Conservation (phyloP, 1,140 invertebrate species). For the Nasonia giraulti region DNA sequence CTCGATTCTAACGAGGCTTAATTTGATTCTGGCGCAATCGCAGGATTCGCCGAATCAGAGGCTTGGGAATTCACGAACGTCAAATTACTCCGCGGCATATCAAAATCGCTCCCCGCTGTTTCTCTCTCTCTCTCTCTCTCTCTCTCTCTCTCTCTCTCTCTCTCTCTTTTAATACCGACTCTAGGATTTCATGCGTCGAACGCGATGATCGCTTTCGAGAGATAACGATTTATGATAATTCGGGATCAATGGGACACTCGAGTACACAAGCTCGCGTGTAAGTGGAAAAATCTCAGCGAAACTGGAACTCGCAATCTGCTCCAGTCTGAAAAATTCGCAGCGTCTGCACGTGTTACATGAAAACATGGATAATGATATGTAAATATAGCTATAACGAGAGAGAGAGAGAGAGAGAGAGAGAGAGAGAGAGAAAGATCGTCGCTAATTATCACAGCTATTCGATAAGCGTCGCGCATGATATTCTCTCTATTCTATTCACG, state of each 20-base stretch:
- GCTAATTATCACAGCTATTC: conserved; percentile 25
- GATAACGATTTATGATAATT: conserved; percentile 1
- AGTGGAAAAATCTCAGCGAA: not conserved
- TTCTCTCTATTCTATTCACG: not conserved
- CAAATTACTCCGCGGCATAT: not conserved
- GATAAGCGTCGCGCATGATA: not conserved
- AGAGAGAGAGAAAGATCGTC: not conserved
- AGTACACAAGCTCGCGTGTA: not conserved
- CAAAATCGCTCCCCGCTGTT: not conserved
- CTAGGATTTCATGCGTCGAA: not conserved
- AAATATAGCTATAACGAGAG: not conserved
- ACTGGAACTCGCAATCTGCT: not conserved
- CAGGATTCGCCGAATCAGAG: not conserved
- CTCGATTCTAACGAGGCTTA: not conserved
- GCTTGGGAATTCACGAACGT: conserved; percentile 15
- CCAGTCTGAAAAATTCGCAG: too few species aligned
- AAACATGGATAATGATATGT: too few species aligned
- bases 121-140: not conserved
- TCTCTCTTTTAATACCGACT: not conserved
- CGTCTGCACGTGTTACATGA: too few species aligned
- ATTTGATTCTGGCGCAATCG: conserved; percentile 4
- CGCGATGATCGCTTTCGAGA: not conserved
- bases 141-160: too few species aligned
- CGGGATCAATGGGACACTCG: not conserved
- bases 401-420: not conserved